Evolutionary conservation across 2,797 vertebrate species (phyloP).

Genomic region (Hemibagrus guttatus): DNA sequence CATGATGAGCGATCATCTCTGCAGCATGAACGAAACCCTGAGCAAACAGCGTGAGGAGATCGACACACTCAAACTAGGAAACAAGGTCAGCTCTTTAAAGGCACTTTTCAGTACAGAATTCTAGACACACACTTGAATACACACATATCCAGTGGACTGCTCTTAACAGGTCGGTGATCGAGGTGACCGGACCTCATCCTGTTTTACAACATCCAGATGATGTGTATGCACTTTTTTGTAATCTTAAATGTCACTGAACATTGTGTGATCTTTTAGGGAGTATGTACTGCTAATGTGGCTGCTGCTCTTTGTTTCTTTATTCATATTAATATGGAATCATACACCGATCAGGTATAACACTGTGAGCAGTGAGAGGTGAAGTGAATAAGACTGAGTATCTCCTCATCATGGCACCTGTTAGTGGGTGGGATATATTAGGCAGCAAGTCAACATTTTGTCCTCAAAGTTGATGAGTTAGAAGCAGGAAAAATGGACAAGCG

Average conservation of each 20-base stretch:
- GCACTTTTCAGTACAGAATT: too few relatives aligned
- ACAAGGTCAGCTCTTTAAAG: constrained; percentile 78
- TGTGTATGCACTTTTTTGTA: not conserved
- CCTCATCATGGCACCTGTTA: too few relatives aligned
- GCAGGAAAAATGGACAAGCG: too few relatives aligned
- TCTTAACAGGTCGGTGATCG: too few relatives aligned
- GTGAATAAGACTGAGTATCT: too few relatives aligned
- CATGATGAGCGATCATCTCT: constrained; percentile 99
- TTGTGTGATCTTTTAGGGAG: not conserved
- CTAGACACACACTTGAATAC: not conserved
- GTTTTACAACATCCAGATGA: not conserved
- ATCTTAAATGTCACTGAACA: not conserved
- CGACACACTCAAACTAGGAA: constrained; percentile 89
- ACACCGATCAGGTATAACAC: too few relatives aligned
- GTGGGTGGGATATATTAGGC: too few relatives aligned
- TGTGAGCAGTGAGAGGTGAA: too few relatives aligned
- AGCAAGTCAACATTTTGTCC: too few relatives aligned
- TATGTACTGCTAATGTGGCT: not conserved
- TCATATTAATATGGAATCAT: not conserved
- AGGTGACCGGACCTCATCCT: too few relatives aligned
- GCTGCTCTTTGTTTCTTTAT: not conserved
- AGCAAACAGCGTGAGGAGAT: constrained; percentile 98
- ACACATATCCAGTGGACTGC: not conserved
- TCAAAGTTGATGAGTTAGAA: too few relatives aligned
- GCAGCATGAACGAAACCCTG: constrained; percentile 96